These are phyloP conservation scores for Pterocles burchelli DNA, from an alignment of 2,113 vertebrate species.

Conservation along the genomic window DNA sequence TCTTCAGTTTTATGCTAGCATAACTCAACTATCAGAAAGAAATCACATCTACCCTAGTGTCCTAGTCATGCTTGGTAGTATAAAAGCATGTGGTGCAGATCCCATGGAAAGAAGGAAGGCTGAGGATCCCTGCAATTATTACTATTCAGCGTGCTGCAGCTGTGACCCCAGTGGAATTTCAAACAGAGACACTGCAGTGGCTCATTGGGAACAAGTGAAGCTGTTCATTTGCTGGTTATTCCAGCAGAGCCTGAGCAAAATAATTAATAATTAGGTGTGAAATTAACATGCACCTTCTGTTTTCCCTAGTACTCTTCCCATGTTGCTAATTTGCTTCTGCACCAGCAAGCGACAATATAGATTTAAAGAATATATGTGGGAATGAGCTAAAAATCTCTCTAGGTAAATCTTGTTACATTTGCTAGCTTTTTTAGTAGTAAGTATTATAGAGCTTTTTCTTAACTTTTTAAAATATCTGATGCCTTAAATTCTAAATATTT, in stretches of 20 bases:
- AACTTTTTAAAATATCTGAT: not conserved
- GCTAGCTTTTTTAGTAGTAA: not conserved
- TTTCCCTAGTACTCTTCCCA: conserved; percentile 1
- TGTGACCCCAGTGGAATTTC: not conserved
- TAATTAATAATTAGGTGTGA: conserved; percentile 58
- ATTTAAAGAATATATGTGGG: not conserved
- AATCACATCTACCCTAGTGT: not conserved
- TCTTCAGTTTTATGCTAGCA: not conserved
- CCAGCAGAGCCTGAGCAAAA: conserved; percentile 13
- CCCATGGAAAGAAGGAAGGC: not conserved
- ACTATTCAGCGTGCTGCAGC: not conserved
- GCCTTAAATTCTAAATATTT: not conserved
- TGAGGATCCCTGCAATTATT: not conserved
- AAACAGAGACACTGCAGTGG: not conserved
- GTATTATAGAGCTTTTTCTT: not conserved
- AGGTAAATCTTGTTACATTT: conserved; percentile 2
- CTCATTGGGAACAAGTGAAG: conserved; percentile 12
- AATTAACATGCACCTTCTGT: conserved; percentile 51
- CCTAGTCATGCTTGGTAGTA: not conserved
- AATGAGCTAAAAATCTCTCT: not conserved
- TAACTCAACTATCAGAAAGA: not conserved
- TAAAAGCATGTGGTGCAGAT: not conserved
- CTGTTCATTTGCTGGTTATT: conserved; percentile 38
- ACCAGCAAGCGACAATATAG: not conserved
- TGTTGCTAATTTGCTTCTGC: conserved; percentile 15